Percentiles rank a stretch among this genome's conserved stretches.
These are phyloP conservation scores for Machimus rusticus DNA, from an alignment of 2,888 invertebrate genomes.

Conservation along the genomic window DNA sequence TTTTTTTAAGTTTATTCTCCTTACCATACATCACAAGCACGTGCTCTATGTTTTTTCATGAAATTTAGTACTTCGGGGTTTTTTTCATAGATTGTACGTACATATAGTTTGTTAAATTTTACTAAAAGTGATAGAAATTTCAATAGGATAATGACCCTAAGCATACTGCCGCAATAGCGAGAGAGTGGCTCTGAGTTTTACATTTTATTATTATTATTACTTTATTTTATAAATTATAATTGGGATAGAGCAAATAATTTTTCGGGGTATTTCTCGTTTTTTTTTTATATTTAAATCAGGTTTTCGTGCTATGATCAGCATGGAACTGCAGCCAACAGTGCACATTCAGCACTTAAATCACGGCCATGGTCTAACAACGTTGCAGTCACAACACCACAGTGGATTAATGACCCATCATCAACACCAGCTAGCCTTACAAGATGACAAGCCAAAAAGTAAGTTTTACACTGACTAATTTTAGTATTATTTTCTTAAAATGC, in stretches of 20 bases:
- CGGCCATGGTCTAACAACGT: conserved; percentile 50
- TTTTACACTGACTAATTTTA: neutral
- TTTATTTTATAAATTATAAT: neutral
- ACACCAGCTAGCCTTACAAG: conserved; percentile 50
- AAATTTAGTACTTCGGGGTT: too few relatives aligned
- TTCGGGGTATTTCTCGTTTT: neutral
- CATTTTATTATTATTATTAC: neutral
- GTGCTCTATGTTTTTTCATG: too few relatives aligned
- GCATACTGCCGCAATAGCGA: too few relatives aligned
- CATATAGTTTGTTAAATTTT: too few relatives aligned
- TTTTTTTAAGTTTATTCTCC: neutral
- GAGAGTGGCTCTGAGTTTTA: too few relatives aligned
- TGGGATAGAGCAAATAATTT: neutral
- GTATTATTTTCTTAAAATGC: neutral
- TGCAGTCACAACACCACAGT: conserved; percentile 52
- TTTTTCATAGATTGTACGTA: too few relatives aligned
- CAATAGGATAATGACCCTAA: too few relatives aligned
- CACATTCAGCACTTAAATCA: conserved; percentile 57
- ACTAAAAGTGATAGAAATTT: too few relatives aligned
- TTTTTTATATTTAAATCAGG: neutral
- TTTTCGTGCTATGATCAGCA: conserved; percentile 57
- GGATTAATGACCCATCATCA: conserved; percentile 51
- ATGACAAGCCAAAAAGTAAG: conserved; percentile 51
- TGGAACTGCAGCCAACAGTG: conserved; percentile 60
- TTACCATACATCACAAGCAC: too few relatives aligned